Percentiles rank a stretch among this genome's conserved stretches.
Conservation (phyloP, 2,888 invertebrate genomes). For the Choristoneura rosaceana region DNA sequence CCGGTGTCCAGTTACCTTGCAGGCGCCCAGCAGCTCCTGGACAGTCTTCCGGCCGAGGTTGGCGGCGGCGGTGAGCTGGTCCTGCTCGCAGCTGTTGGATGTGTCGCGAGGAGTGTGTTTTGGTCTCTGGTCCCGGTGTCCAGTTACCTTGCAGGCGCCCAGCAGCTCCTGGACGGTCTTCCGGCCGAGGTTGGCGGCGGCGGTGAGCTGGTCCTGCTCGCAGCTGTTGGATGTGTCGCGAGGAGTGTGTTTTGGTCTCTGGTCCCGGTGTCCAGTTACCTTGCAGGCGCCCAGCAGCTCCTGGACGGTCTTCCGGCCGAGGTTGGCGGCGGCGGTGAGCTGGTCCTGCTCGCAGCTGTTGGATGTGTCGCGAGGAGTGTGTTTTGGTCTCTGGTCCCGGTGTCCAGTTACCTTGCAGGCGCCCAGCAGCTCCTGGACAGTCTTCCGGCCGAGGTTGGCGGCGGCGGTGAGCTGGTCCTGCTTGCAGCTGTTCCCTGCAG, state of each 20-base stretch:
- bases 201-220: conserved; percentile 96
- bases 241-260: too few relatives aligned
- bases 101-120: too few relatives aligned
- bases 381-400: conserved; percentile 44
- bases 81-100: conserved; percentile 86
- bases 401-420: conserved; percentile 89
- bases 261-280: too few relatives aligned
- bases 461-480: conserved; percentile 98
- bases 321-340: conserved; percentile 97
- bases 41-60: conserved; percentile 98
- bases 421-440: conserved; percentile 96
- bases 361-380: too few relatives aligned
- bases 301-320: conserved; percentile 96
- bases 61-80: conserved; percentile 98
- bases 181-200: conserved; percentile 97
- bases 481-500: conserved; percentile 89
- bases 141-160: conserved; percentile 96
- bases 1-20: too few relatives aligned
- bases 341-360: conserved; percentile 93
- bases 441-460: conserved; percentile 97
- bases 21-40: conserved; percentile 95
- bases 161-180: conserved; percentile 98
- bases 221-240: too few relatives aligned
- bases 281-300: conserved; percentile 96
- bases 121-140: too few relatives aligned